These are phyloP conservation scores for Oncorhynchus gorbuscha DNA, from an alignment of 2,113 vertebrate genomes.

Conservation along the genomic window DNA sequence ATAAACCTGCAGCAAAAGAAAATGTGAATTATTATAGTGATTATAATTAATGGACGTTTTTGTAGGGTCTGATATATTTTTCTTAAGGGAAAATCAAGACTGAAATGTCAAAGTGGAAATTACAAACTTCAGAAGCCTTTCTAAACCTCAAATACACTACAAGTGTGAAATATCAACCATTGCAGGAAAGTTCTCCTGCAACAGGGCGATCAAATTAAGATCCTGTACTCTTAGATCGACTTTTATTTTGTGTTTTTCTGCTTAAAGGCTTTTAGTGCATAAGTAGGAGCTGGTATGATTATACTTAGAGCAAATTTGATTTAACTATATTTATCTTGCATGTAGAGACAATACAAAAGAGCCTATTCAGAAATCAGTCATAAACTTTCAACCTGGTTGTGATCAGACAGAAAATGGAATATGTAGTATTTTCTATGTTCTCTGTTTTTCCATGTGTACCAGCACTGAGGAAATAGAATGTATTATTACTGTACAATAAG, in stretches of 20 bases:
- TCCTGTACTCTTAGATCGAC: constrained; percentile 59
- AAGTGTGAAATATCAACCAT: too few relatives aligned
- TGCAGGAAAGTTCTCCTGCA: too few relatives aligned
- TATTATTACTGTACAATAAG: constrained; percentile 79
- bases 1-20: too few relatives aligned
- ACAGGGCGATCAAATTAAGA: too few relatives aligned
- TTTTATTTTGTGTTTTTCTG: constrained; percentile 47
- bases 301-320: constrained; percentile 64
- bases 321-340: constrained; percentile 75
- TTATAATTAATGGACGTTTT: too few relatives aligned
- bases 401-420: constrained; percentile 67
- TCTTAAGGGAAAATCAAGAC: too few relatives aligned
- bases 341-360: constrained; percentile 70
- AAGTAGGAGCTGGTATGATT: constrained; percentile 68
- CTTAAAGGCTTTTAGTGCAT: constrained; percentile 72
- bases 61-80: too few relatives aligned
- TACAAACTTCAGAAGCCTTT: too few relatives aligned
- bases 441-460: constrained; percentile 78
- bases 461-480: constrained; percentile 82
- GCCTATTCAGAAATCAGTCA: constrained; percentile 74
- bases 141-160: too few relatives aligned
- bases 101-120: too few relatives aligned
- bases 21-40: too few relatives aligned
- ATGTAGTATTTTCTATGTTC: constrained; percentile 75
- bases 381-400: constrained; percentile 71